Conservation (phyloP, 2,797 vertebrate species). For the Rachycentron canadum region DNA sequence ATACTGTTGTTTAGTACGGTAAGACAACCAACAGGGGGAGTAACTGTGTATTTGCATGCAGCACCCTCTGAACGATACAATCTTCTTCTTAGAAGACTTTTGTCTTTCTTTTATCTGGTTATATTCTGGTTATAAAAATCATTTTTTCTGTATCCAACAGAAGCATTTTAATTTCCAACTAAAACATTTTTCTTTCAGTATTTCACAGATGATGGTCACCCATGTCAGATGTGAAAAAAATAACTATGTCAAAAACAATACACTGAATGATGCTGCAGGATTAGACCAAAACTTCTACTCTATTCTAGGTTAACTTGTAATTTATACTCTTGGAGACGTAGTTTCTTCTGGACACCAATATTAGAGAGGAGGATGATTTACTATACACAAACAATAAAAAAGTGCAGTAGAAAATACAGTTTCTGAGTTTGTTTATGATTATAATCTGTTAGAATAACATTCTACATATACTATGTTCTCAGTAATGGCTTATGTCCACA, state of each 20-base stretch:
- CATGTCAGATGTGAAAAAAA: slow-evolving; percentile 40
- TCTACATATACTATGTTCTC: slow-evolving; percentile 73
- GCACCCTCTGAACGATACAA: slow-evolving; percentile 57
- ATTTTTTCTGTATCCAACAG: slow-evolving; percentile 29
- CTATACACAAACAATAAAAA: slow-evolving; percentile 77
- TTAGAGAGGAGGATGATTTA: slow-evolving; percentile 56
- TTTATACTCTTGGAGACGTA: slow-evolving; percentile 51
- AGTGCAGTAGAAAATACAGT: slow-evolving; percentile 85
- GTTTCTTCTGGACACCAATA: slow-evolving; percentile 47
- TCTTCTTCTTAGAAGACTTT: slow-evolving; percentile 70
- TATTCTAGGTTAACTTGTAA: slow-evolving; percentile 17
- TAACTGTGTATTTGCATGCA: slow-evolving; percentile 72
- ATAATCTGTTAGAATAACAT: slow-evolving; percentile 79
- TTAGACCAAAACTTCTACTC: slow-evolving; percentile 20
- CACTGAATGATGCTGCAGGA: slow-evolving; percentile 31
- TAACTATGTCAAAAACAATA: slow-evolving; percentile 37
- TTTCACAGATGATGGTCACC: slow-evolving; percentile 47
- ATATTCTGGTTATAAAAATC: slow-evolving; percentile 60
- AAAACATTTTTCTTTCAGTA: slow-evolving; percentile 30
- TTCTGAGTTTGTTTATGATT: slow-evolving; percentile 74
- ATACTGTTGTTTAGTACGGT: slow-evolving; percentile 70
- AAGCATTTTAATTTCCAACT: slow-evolving; percentile 43
- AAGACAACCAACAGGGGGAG: slow-evolving; percentile 65
- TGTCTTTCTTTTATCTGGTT: slow-evolving; percentile 56
- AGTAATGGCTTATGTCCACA: slow-evolving; percentile 81